Conservation (phyloP, 2,888 invertebrate species). For the Sphinx pinastri region DNA sequence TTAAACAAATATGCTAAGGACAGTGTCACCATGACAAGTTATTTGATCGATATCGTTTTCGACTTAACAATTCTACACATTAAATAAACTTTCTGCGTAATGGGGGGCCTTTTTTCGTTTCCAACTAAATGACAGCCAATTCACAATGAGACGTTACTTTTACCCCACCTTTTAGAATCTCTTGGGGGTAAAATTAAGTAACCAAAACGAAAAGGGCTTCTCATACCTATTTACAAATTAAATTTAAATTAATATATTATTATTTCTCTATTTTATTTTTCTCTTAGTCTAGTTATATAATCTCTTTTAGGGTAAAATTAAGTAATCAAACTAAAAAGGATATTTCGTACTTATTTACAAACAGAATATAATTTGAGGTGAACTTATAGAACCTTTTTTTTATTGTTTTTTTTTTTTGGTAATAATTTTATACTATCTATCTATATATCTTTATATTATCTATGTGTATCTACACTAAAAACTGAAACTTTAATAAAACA, state of each 20-base stretch:
- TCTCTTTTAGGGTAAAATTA: not conserved
- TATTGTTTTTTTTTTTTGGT: not conserved
- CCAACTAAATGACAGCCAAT: too few relatives aligned
- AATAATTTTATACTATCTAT: not conserved
- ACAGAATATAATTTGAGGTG: not conserved
- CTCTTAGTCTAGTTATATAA: not conserved
- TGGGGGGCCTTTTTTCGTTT: too few relatives aligned
- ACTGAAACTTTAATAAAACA: not conserved
- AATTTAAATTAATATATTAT: not conserved
- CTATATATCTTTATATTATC: not conserved
- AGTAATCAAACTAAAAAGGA: not conserved
- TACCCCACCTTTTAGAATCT: too few relatives aligned
- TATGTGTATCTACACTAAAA: not conserved
- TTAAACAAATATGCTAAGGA: too few relatives aligned
- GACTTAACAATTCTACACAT: too few relatives aligned
- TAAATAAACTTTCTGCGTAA: too few relatives aligned
- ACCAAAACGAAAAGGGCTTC: too few relatives aligned
- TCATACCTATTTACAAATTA: too few relatives aligned
- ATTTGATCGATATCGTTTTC: too few relatives aligned
- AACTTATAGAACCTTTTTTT: not conserved
- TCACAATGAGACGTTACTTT: too few relatives aligned
- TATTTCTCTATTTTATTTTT: not conserved
- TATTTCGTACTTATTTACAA: constrained; percentile 2
- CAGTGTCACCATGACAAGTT: too few relatives aligned
- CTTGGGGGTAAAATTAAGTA: too few relatives aligned